phyloP scores from a whole-genome alignment of 2,797 vertebrate genomes.

The Chanos chanos region DNA sequence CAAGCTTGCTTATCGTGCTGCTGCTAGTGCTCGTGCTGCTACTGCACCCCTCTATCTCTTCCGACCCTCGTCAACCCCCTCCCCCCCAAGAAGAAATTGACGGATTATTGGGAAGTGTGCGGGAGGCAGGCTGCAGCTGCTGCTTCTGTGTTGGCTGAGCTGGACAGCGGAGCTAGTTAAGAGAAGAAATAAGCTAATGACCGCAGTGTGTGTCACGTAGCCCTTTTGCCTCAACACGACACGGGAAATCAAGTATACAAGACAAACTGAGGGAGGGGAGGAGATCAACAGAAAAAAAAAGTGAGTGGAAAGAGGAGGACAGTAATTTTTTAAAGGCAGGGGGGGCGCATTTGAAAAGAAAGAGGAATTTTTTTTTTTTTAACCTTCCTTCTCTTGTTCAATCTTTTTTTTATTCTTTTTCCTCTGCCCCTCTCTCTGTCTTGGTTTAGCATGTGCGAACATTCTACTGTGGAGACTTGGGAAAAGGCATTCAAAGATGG shows the following conservation, averaged over 20 bases:
- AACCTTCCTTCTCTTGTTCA: constrained; percentile 35
- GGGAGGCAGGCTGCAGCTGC: constrained; percentile 71
- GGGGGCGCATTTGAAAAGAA: constrained; percentile 62
- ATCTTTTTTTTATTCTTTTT: constrained; percentile 35
- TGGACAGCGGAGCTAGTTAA: constrained; percentile 68
- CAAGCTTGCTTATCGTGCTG: constrained; percentile 57
- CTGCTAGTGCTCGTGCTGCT: constrained; percentile 41
- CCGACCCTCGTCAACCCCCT: constrained; percentile 54
- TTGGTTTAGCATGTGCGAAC: constrained; percentile 43
- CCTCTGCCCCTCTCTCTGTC: constrained; percentile 29
- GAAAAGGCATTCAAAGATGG: constrained; percentile 65
- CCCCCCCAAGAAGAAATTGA: constrained; percentile 72
- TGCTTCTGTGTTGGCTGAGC: constrained; percentile 40
- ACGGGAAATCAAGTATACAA: constrained; percentile 52
- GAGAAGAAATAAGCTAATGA: constrained; percentile 66
- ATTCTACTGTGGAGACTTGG: constrained; percentile 76
- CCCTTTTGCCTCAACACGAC: constrained; percentile 53
- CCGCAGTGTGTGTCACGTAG: constrained; percentile 63
- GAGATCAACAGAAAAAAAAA: constrained; percentile 61
- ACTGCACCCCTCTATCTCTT: constrained; percentile 41
- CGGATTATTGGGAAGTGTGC: constrained; percentile 78
- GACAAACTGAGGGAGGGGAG: constrained; percentile 42
- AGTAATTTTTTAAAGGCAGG: constrained; percentile 56
- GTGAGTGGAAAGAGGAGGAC: constrained; percentile 60
- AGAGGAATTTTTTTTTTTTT: constrained; percentile 64